phyloP scores from a whole-genome alignment of 2,113 vertebrate genomes.

The Beaufortia kweichowensis region DNA sequence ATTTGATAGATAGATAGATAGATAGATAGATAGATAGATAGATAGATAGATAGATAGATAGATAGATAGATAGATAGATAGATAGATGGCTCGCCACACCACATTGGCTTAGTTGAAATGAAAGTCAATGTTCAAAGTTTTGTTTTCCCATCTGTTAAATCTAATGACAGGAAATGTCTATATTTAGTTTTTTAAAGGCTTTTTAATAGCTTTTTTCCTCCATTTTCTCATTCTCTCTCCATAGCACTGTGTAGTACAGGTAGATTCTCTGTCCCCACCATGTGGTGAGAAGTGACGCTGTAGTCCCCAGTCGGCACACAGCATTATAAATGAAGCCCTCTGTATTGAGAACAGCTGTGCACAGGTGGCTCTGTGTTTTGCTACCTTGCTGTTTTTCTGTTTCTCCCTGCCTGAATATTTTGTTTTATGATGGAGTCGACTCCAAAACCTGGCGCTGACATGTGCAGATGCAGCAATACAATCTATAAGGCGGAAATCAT shows the following conservation, averaged over 20 bases:
- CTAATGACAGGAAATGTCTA: background rate
- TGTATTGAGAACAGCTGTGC: background rate
- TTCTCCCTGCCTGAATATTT: background rate
- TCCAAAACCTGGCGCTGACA: background rate
- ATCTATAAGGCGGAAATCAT: background rate
- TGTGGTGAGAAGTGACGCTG: background rate
- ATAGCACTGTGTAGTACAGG: background rate
- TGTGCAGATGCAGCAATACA: background rate
- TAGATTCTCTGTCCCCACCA: slow-evolving; percentile 18
- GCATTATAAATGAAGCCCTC: background rate
- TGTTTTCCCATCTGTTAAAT: background rate
- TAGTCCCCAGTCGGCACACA: background rate
- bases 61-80: too few relatives aligned
- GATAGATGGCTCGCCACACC: too few relatives aligned
- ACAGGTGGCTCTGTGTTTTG: background rate
- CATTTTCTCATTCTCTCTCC: background rate
- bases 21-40: too few relatives aligned
- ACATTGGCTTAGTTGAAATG: background rate
- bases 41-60: too few relatives aligned
- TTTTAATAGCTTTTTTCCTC: background rate
- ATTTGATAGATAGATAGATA: too few relatives aligned
- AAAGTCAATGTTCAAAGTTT: background rate
- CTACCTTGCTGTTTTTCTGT: slow-evolving; percentile 5
- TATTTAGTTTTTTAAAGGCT: background rate
- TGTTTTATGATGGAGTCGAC: background rate